phyloP scores from a whole-genome alignment of 1,140 invertebrate genomes.

The Brachionus plicatilis region DNA sequence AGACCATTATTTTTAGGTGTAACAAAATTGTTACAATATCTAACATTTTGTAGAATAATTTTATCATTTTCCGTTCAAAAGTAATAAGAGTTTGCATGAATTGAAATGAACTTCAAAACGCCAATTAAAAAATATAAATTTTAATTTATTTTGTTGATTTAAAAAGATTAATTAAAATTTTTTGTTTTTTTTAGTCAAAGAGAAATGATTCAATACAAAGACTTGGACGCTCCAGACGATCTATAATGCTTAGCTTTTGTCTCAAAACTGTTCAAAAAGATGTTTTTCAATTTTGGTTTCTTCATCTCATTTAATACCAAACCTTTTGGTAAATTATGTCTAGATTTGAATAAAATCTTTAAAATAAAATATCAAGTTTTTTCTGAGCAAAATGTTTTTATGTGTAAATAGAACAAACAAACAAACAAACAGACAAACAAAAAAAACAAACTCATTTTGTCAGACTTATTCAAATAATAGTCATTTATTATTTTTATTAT shows the following conservation, averaged over 20 bases:
- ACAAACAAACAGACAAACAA: background rate
- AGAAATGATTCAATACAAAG: slow-evolving; percentile 38
- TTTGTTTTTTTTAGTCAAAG: background rate
- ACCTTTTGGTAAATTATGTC: slow-evolving; percentile 19
- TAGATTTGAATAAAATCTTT: slow-evolving; percentile 10
- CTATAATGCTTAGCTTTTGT: background rate
- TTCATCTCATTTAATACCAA: slow-evolving; percentile 7
- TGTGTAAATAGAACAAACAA: background rate
- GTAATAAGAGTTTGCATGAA: too few species aligned
- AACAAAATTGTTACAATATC: too few species aligned
- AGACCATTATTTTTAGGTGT: too few species aligned
- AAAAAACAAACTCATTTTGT: background rate
- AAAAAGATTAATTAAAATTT: too few species aligned
- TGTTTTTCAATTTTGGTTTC: background rate
- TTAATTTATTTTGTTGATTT: too few species aligned
- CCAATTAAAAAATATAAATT: too few species aligned
- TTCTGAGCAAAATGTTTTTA: background rate
- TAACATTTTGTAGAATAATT: too few species aligned
- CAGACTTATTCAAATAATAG: background rate
- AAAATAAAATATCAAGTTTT: background rate
- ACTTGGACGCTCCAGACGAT: slow-evolving; percentile 36
- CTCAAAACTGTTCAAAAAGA: background rate
- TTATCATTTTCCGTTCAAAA: too few species aligned
- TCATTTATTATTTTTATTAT: background rate
- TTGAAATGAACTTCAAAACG: too few species aligned